Evolutionary conservation across 2,113 vertebrate genomes (phyloP), one percentile per base, ranked within the genome.

Genomic region (Larimichthys crocea): DNA sequence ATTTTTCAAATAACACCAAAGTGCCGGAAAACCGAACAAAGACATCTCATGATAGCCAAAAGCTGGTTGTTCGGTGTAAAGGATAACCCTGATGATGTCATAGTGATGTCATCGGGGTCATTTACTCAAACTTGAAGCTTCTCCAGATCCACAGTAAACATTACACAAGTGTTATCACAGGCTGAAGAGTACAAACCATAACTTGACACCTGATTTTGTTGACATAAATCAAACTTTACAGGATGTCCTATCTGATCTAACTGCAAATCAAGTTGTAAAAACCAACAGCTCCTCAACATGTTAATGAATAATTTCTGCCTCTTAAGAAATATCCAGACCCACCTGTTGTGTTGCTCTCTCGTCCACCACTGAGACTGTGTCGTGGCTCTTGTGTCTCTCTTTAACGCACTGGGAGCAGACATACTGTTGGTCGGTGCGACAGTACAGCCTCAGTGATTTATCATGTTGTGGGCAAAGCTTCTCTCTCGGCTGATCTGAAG

Each of bases 381-480:
- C 87, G 2, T 96, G 95, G 50, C 90, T 91, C 79, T 85, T 90
- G 89, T 96, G 95, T 12, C 86, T 86, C 20, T 92, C 92, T n/a
- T 86, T 94, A 0, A 92, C 77, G 44, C 95, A 96, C 77, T 91
- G 90, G 0, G 90, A 89, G 35, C 95, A 96, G 69, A 94, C 92
- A 4, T 89, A 87, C 44, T 86, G 89, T 88, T 93, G 94, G 74
- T 96, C 95, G 0, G 88, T 92, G 80, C 88, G 88, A 57, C 95
- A 96, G 84, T 91, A 96, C 14, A 94, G 77, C 81, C 91, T 89
- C 85, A 95, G 82, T 0, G 88, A 5, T 24, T 92, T 91, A 3
- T 93, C 69, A 10, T 96, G 95, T 2, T 85, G 89, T 1, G 81
- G 81, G 11, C 95, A 96, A 40, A 94, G 80, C 77, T 86, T 89